Evolutionary conservation across 2,888 invertebrate species (phyloP), one percentile per base, ranked within the genome.

Genomic region (Dastarcus helophoroides): DNA sequence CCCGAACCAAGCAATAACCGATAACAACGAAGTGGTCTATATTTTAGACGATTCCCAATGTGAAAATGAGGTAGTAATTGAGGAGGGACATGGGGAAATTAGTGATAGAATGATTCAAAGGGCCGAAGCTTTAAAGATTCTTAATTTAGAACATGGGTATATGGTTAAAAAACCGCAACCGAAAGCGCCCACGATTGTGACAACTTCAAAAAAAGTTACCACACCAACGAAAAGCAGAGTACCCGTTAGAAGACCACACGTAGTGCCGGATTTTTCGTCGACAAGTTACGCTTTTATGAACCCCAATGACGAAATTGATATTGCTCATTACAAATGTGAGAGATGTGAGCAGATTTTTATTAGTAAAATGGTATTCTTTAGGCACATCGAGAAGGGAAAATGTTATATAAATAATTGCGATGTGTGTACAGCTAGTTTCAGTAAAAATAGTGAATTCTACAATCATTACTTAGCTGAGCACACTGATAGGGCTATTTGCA

Each of bases 371-470:
- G 56, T 50, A 3, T 61, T 60, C 40, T 58, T 53, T 38, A 43
- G 60, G 12, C 61, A 61, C 35, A 56, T 60, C 3, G 61, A 61
- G 31, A 61, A 61, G 33, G 61, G 61, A 3, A 60, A 60, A 42
- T 61, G 61, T 38, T 60, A 51, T 39, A 52, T 60, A 7, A 61
- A 61, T 36, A 58, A 54, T 38, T 61, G 61, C 40, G 61, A 61
- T 35, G 55, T 55, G 2, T 61, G 61, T 33, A 43, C 45, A 3
- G 47, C 49, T 2, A 54, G 51, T 1, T 61, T 61, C 29, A 42
- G 36, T 3, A 54, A 51, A 33, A 61, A 61, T 38, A 53, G 51
- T 30, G 56, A 57, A 2, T 61, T 61, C 41, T 55, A 54, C 29
- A 45, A 48, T 11, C 61, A 61, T 36, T 61, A 61, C 35, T 33